Evolutionary conservation across 64 coral and sea anemone species (phyloP), one percentile per base, ranked within the genome.

Genomic region (Stichodactyla helianthus): DNA sequence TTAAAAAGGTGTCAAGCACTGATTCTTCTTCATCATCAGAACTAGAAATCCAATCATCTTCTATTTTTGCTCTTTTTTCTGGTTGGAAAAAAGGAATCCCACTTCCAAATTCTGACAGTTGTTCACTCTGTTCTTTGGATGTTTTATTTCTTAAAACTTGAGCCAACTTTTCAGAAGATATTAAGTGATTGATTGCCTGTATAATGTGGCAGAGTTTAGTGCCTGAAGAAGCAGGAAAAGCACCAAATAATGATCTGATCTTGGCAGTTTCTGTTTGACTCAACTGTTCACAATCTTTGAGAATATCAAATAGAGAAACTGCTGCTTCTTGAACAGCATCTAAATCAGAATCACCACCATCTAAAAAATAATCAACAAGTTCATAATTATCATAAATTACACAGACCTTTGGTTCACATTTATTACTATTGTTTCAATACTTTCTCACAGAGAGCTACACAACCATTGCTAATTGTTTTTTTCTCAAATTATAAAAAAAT

Each of bases 191-290:
- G 28, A 97, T 82, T 76, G 44, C 89, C 50, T 87, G 50, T 3
- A 93, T 83, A 79, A 97, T 97, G 77, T 97, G 91, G 54, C 94
- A 90, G 14, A 88, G 80, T 56, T 97, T 97, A 16, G 91, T 93
- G 31, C 90, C 94, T 17, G 91, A 54, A 44, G 91, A 93, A 4
- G 94, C 94, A 60, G 94, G 94, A 61, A 97, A 97, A 31, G 94
- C 91, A 51, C 94, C 94, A 85, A 93, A 97, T 19, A 90, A 51
- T 23, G 64, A 77, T 51, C 82, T 93, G 19, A 97, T 71, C 55
- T 90, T 92, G 52, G 56, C 53, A 78, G 53, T 95, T 85, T 87
- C 85, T 79, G 51, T 76, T 23, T 92, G 87, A 82, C 82, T 88
- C 18, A 93, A 64, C 31, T 84, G 67, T 77, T 86, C 90, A 59